These are phyloP conservation scores for Pterophyllum scalare DNA, from an alignment of 2,113 vertebrate species.

Conservation along the genomic window DNA sequence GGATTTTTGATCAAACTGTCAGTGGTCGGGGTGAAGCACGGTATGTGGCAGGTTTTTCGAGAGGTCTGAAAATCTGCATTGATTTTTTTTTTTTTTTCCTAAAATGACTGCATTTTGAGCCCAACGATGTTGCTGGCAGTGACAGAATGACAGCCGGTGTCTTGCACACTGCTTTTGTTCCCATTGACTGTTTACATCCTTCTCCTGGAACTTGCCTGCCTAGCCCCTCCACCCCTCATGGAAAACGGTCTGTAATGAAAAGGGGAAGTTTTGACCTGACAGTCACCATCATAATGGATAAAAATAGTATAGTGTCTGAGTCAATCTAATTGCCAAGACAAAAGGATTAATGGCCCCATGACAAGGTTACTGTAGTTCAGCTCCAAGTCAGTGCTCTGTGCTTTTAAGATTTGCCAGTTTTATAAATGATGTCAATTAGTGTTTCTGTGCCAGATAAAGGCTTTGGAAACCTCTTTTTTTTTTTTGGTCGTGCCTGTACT, in stretches of 20 bases:
- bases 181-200: neutral
- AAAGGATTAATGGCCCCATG: neutral
- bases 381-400: neutral
- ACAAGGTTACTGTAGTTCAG: neutral
- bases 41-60: neutral
- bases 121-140: neutral
- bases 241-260: neutral
- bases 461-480: neutral
- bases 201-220: no score
- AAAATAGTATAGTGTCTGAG: neutral
- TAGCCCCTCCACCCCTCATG: neutral
- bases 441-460: neutral
- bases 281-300: neutral
- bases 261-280: neutral
- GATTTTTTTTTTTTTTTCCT: no score
- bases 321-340: neutral
- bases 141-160: no score
- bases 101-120: neutral
- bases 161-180: neutral
- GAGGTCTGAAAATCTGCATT: neutral
- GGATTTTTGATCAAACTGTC: neutral
- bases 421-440: neutral
- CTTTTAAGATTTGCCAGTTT: neutral
- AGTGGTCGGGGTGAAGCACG: neutral
- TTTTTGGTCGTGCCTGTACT: neutral